Base-by-base conservation (phyloP, 2,113 vertebrate species). In the Neolamprologus falcicula region DNA sequence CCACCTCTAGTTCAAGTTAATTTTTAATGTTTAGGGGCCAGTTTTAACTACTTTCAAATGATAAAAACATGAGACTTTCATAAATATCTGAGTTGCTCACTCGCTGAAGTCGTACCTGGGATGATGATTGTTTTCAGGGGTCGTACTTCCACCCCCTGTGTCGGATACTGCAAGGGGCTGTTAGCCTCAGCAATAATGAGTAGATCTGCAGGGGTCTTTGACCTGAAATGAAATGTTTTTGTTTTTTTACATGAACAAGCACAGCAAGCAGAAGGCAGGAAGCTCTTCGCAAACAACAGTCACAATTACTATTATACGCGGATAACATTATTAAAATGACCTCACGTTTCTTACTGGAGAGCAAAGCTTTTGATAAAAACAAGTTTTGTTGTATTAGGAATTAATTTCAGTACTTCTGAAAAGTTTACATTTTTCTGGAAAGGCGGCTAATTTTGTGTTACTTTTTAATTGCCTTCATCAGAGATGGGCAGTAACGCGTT, bases 121-220 rank as follows among this genome's bases (percentile, higher is more conserved):
- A 98, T 97, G 85, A 98, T 92, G 88, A 97, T 97, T 42, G 97
- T 98, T 94, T 96, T 97, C 78, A 97, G 95, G 3, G 98, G 98
- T 52, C 96, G 97, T 17, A 98, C 97, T 83, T 98, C 97, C 73
- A 98, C 95, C 1, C 98, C 98, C 89, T 98, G 98, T 5, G 96
- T 95, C 3, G 98, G 98, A 85, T 97, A 99, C 89, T 98, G 97
- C 54, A 98, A 95, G 6, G 98, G 98, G 80, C 89, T 98, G 93
- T 99, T 98, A 73, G 98, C 97, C 79, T 97, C 96, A 31, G 97
- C 97, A 53, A 98, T 92, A 28, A 98, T 96, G 76, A 99, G 95
- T 28, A 95, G 92, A 84, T 98, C 97, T 31, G 96, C 95, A 12
- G 97, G 94, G 3, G 96, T 96, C 63, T 95, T 96, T 61, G 93